Conservation (phyloP, 1,140 invertebrate genomes). For the Aricia agestis region DNA sequence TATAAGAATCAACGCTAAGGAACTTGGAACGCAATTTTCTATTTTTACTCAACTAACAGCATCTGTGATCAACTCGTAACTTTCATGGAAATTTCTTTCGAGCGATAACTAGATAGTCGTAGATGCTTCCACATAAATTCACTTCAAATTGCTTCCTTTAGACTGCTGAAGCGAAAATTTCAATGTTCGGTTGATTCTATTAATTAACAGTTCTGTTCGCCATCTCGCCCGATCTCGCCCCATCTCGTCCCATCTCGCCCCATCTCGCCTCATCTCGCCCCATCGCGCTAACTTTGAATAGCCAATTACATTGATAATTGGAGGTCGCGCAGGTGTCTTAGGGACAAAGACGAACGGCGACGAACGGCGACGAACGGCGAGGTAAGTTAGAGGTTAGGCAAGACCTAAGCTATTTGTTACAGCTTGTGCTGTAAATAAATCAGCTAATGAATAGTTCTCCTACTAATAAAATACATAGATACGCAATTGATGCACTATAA, state of each 20-base stretch:
- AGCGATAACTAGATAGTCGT: conserved; percentile 20
- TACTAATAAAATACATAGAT: no score
- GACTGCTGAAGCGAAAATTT: conserved; percentile 57
- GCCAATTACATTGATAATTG: conserved; percentile 72
- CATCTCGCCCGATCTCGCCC: conserved; percentile 53
- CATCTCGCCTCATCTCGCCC: conserved; percentile 55
- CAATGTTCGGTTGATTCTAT: conserved; percentile 67
- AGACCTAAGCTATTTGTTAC: background rate
- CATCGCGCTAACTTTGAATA: conserved; percentile 66
- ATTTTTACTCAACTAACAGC: background rate
- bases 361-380: conserved; percentile 28
- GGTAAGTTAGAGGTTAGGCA: conserved; percentile 15
- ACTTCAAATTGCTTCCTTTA: conserved; percentile 47
- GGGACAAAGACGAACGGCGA: conserved; percentile 44
- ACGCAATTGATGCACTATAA: no score
- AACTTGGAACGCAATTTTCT: background rate
- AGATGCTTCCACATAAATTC: conserved; percentile 39
- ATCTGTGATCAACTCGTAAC: conserved; percentile 18
- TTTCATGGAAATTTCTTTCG: conserved; percentile 22
- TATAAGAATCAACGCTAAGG: background rate
- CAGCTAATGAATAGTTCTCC: no score
- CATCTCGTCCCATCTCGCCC: conserved; percentile 55
- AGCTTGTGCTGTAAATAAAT: no score
- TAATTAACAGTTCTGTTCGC: conserved; percentile 59
- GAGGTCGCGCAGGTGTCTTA: conserved; percentile 62